Percentiles rank a stretch among this genome's conserved stretches.
phyloP scores from a whole-genome alignment of 2,888 invertebrate genomes.

The Leptinotarsa rubiginosa region DNA sequence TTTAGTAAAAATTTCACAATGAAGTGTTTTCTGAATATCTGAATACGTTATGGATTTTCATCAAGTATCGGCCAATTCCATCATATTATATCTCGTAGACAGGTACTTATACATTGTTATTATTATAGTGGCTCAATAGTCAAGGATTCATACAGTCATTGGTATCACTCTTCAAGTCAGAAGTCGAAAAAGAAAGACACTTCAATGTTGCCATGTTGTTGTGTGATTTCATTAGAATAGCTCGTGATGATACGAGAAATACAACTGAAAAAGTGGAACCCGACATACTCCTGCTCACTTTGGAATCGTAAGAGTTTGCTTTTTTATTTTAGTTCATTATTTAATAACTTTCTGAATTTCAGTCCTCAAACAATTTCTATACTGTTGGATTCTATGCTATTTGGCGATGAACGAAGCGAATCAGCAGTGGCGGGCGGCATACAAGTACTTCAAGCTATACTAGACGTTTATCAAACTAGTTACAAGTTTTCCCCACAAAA shows the following conservation, averaged over 20 bases:
- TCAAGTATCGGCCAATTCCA: neutral
- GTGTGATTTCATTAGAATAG: slow-evolving; percentile 83
- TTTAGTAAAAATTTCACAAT: no score
- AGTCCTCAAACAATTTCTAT: slow-evolving; percentile 71
- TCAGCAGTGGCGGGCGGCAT: slow-evolving; percentile 84
- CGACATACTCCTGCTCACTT: slow-evolving; percentile 78
- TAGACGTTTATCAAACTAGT: slow-evolving; percentile 69
- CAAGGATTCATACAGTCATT: slow-evolving; percentile 88
- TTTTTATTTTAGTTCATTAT: neutral
- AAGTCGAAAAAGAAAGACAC: slow-evolving; percentile 80
- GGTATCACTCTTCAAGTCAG: slow-evolving; percentile 73
- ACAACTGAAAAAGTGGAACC: slow-evolving; percentile 73
- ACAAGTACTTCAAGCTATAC: slow-evolving; percentile 80
- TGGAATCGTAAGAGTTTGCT: slow-evolving; percentile 76
- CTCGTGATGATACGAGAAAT: slow-evolving; percentile 71
- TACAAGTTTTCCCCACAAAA: slow-evolving; percentile 56
- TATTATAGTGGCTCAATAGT: slow-evolving; percentile 87
- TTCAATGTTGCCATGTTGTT: slow-evolving; percentile 89
- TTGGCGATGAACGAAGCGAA: slow-evolving; percentile 75
- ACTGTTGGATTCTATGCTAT: slow-evolving; percentile 80
- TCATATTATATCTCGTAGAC: no score
- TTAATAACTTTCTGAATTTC: slow-evolving; percentile 41
- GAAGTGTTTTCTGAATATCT: no score
- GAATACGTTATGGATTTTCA: neutral
- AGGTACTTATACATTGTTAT: slow-evolving; percentile 29